phyloP scores from a whole-genome alignment of 1,140 invertebrate genomes.

The Himalopsyche phryganea region DNA sequence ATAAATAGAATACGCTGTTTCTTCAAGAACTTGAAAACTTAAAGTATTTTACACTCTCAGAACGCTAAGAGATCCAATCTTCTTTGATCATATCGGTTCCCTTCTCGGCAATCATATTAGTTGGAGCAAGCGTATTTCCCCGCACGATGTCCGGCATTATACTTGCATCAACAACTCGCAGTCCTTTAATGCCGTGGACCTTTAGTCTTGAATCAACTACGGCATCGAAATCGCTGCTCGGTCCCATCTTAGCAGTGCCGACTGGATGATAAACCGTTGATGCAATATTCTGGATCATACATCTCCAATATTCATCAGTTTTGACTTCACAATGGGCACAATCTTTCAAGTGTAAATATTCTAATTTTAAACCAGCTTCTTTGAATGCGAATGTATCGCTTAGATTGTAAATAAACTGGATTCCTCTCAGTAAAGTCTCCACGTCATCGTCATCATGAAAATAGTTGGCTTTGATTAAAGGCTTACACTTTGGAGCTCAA shows the following conservation, averaged over 20 bases:
- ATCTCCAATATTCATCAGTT: conserved; percentile 62
- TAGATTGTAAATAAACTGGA: conserved; percentile 52
- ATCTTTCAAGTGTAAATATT: conserved; percentile 45
- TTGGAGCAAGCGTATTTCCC: conserved; percentile 74
- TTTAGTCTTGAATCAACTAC: conserved; percentile 66
- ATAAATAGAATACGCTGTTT: too few relatives aligned
- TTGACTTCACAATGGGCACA: conserved; percentile 46
- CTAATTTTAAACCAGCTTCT: conserved; percentile 43
- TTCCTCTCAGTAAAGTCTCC: conserved; percentile 66
- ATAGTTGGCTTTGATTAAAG: conserved; percentile 80
- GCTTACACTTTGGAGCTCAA: conserved; percentile 50
- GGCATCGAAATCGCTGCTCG: conserved; percentile 55
- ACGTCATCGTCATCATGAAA: conserved; percentile 71
- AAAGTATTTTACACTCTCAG: too few relatives aligned
- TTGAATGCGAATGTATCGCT: conserved; percentile 54
- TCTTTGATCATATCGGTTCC: conserved; percentile 69
- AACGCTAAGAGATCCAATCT: too few relatives aligned
- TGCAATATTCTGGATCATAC: conserved; percentile 59
- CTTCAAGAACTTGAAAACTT: too few relatives aligned
- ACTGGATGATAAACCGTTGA: conserved; percentile 67
- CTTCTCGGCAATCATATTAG: conserved; percentile 77
- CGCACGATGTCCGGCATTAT: conserved; percentile 73
- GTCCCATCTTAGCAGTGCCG: conserved; percentile 78
- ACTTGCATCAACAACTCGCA: conserved; percentile 76
- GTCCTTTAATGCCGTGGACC: conserved; percentile 63